These are phyloP conservation scores for Hemithea aestivaria DNA, from an alignment of 2,888 invertebrate species.

Conservation along the genomic window DNA sequence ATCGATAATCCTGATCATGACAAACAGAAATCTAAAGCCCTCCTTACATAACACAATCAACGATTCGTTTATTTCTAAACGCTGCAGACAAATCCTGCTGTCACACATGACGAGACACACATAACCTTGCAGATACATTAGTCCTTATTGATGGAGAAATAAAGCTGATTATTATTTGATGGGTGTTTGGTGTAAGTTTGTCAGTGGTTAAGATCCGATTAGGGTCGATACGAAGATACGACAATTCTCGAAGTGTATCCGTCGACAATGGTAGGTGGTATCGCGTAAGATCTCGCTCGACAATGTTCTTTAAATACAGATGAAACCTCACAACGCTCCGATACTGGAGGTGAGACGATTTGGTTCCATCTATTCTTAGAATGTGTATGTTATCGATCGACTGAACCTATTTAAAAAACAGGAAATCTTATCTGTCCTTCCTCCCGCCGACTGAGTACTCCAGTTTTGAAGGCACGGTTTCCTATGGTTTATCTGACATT, in stretches of 20 bases:
- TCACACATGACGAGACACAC: slow-evolving; percentile 52
- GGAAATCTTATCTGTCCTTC: slow-evolving; percentile 4
- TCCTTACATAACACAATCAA: slow-evolving; percentile 71
- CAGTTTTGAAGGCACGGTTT: no score
- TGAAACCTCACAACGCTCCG: slow-evolving; percentile 23
- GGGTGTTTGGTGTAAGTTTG: slow-evolving; percentile 25
- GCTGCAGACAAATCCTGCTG: slow-evolving; percentile 69
- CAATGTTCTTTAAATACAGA: slow-evolving; percentile 61
- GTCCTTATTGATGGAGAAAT: slow-evolving; percentile 16
- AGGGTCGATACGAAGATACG: slow-evolving; percentile 60
- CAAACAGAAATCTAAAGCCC: slow-evolving; percentile 54
- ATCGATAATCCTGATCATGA: slow-evolving; percentile 35
- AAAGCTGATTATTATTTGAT: slow-evolving; percentile 28
- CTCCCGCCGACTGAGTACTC: no score
- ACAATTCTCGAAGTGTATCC: slow-evolving; percentile 62
- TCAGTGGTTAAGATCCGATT: slow-evolving; percentile 63
- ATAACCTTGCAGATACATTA: slow-evolving; percentile 6
- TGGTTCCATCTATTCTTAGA: slow-evolving; percentile 41
- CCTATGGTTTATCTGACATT: no score
- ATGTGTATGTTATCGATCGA: slow-evolving; percentile 15
- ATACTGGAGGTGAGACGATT: slow-evolving; percentile 43
- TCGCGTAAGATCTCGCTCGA: slow-evolving; percentile 51
- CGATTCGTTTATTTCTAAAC: slow-evolving; percentile 71
- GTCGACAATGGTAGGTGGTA: slow-evolving; percentile 59
- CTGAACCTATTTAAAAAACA: slow-evolving; percentile 6